Conservation (phyloP, 2,113 vertebrate genomes). For the Corythornis madagascariensis region DNA sequence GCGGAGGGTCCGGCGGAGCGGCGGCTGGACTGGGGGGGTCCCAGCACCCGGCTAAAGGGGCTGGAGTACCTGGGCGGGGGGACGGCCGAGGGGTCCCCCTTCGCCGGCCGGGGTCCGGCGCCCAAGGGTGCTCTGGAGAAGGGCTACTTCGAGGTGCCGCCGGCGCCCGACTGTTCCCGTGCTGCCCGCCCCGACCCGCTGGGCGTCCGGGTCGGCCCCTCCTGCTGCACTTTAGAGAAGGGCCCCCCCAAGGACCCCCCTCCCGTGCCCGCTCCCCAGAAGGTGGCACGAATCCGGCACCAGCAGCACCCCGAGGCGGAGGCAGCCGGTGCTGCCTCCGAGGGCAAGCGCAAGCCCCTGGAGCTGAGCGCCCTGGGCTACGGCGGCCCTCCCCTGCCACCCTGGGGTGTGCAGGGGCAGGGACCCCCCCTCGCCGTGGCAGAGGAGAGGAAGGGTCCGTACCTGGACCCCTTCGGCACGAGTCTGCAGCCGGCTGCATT, state of each 20-base stretch:
- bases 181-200: constrained; percentile 73
- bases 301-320: constrained; percentile 90
- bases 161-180: constrained; percentile 88
- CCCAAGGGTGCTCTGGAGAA: constrained; percentile 81
- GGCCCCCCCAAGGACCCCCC: constrained; percentile 77
- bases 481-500: constrained; percentile 73
- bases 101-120: constrained; percentile 77
- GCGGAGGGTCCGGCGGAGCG: constrained; percentile 87
- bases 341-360: constrained; percentile 86
- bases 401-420: constrained; percentile 85
- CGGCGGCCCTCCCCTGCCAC: constrained; percentile 79
- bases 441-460: constrained; percentile 84
- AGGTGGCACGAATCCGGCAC: constrained; percentile 93
- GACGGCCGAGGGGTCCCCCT: constrained; percentile 77
- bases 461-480: constrained; percentile 85
- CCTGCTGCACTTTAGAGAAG: constrained; percentile 91
- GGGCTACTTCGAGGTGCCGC: constrained; percentile 82
- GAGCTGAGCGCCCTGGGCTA: constrained; percentile 86
- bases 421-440: constrained; percentile 79
- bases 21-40: constrained; percentile 83
- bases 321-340: constrained; percentile 50
- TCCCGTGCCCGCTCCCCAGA: constrained; percentile 69
- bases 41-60: constrained; percentile 80
- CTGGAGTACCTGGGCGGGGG: constrained; percentile 82
- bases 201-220: constrained; percentile 71